A percentile compares a stretch with the other conserved stretches of the same genome.
Conservation (phyloP, 2,888 invertebrate species). For the Cenopis cana region DNA sequence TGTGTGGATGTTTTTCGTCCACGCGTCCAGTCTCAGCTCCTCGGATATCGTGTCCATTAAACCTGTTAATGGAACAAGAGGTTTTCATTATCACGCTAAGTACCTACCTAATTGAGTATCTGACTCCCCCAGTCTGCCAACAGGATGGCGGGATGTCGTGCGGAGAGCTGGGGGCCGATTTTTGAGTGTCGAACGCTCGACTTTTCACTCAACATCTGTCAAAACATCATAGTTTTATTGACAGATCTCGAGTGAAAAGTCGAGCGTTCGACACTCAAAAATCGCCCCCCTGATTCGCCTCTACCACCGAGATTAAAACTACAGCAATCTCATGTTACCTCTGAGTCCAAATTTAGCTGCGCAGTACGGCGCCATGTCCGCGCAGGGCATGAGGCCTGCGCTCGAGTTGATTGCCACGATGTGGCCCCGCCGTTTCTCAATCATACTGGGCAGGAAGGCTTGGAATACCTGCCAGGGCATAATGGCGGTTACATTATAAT, state of each 20-base stretch:
- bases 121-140: no score
- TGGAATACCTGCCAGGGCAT: slow-evolving; percentile 66
- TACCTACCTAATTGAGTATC: no score
- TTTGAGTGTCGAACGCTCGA: no score
- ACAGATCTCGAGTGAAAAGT: no score
- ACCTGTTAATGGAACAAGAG: slow-evolving; percentile 55
- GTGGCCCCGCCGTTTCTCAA: slow-evolving; percentile 75
- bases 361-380: slow-evolving; percentile 77
- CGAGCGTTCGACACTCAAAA: no score
- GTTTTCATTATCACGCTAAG: background rate
- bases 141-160: no score
- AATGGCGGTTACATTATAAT: no score
- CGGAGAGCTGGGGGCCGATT: no score
- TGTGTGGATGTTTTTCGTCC: slow-evolving; percentile 75
- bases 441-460: slow-evolving; percentile 78
- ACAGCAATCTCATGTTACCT: slow-evolving; percentile 56
- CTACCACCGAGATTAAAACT: no score
- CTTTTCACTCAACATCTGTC: no score
- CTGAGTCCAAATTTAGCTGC: slow-evolving; percentile 77
- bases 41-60: slow-evolving; percentile 78
- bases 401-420: slow-evolving; percentile 79
- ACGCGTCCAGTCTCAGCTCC: slow-evolving; percentile 72
- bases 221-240: no score
- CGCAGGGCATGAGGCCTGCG: slow-evolving; percentile 71
- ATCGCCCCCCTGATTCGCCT: no score